phyloP scores from a whole-genome alignment of 2,797 vertebrate species.

The Anguilla pacifica region DNA sequence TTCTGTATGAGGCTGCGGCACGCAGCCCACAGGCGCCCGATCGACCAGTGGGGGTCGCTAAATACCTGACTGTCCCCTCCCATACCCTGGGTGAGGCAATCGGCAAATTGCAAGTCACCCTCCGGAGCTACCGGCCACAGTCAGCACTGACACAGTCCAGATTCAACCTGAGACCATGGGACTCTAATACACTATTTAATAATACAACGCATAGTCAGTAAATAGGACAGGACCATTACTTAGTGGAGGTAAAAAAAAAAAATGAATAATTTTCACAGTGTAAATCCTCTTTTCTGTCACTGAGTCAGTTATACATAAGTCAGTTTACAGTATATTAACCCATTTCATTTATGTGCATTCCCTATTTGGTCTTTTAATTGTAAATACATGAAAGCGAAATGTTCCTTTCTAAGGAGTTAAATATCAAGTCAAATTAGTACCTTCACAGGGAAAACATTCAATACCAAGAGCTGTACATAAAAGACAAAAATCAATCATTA shows the following conservation, averaged over 20 bases:
- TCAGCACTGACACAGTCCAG: too few relatives aligned
- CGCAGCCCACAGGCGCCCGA: too few relatives aligned
- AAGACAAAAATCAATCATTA: not conserved
- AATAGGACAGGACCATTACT: not conserved
- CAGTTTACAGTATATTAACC: not conserved
- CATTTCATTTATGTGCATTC: not conserved
- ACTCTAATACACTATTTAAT: too few relatives aligned
- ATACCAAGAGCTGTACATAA: not conserved
- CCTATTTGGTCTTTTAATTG: not conserved
- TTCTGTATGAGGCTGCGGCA: too few relatives aligned
- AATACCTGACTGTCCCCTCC: too few relatives aligned
- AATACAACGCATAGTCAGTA: too few relatives aligned
- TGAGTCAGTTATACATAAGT: not conserved
- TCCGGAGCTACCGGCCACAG: too few relatives aligned
- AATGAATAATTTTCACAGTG: not conserved
- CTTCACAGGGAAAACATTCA: not conserved
- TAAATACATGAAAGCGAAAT: not conserved
- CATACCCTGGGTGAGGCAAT: too few relatives aligned
- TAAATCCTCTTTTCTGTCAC: not conserved
- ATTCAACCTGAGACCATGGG: too few relatives aligned
- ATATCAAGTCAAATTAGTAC: not conserved
- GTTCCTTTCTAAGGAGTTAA: not conserved
- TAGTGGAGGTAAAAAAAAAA: not conserved
- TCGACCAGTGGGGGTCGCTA: too few relatives aligned
- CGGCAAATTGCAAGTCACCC: too few relatives aligned